Evolutionary conservation across 2,797 vertebrate genomes (phyloP), one percentile per base, ranked within the genome.

Genomic region (Coranthus polyacanthus): DNA sequence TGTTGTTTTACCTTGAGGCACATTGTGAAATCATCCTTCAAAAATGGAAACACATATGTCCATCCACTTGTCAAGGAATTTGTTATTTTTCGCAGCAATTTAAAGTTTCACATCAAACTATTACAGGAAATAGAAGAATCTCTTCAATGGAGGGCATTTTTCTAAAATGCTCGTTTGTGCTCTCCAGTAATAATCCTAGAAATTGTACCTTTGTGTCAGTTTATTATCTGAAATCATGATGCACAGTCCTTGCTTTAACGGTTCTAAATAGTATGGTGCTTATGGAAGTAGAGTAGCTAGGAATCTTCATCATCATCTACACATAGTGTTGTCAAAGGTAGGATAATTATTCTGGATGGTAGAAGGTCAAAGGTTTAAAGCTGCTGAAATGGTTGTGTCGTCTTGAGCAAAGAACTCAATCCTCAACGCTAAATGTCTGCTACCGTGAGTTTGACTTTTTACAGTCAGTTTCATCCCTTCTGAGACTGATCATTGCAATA

Each of bases 351-450:
- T 67, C 20, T 37, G 53, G 24, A 65, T n/a, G 9, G 13, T n/a
- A 56, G 18, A 17, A 17, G 55, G 24, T 65, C 24, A 54, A 26
- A 37, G 8, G 18, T 50, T 75, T 50, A 22, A 29, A 29, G 15
- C 9, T 13, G n/a, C 2, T 24, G 43, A 50, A 52, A 60, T 51
- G 32, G 8, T 42, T 12, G 51, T 18, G 5, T 47, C 21, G 15
- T 16, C 6, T 17, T 18, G 13, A 36, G 12, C 5, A 21, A 22
- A 51, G 43, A 15, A 55, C 5, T 38, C 3, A 42, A 16, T 45
- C 50, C 11, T 17, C n/a, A n/a, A 32, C 22, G 4, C 0, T 20
- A 12, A 32, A 36, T 18, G 20, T 52, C 20, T 32, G 39, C 18
- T 36, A 6, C 11, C 22, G 0, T n/a, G 2, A 22, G 34, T 4